Base-by-base conservation (phyloP, 2,113 vertebrate genomes). In the Camelus bactrianus region DNA sequence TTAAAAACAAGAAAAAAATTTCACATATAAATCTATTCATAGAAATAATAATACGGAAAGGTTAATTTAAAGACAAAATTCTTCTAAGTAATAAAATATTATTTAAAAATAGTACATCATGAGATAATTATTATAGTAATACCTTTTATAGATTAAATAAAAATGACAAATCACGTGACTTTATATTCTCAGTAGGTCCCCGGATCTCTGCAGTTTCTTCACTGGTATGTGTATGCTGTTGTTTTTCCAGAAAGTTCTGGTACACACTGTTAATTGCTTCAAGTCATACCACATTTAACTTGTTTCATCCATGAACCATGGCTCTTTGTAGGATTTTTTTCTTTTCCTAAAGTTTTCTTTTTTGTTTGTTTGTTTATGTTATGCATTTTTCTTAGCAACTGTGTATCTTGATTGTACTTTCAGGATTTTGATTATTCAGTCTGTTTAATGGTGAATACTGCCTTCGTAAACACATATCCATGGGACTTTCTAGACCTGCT, bases 301-400 rank as follows among this genome's bases (percentile, higher is more conserved):
- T 86, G 12, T 70, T 95, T 58, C 13, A n/a, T 58, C 48, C 89
- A 9, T 52, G 32, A 85, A 17, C 9, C n/a, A 35, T 69, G 6
- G 14, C 20, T 30, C 35, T 89, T n/a, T 69, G 73, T 56, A 35
- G 52, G 76, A 79, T 6, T 73, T n/a, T 67, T 86, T 64, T 52
- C 14, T 75, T 70, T 83, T 46, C 35, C 20, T 54, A 32, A 26
- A 89, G 6, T 77, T 94, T 86, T 17, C 24, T 69, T 84, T 84
- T 85, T 84, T 48, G 7, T 77, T 62, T 82, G 16, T 84, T 96
- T 82, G 16, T 84, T 96, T 56, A 67, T 46, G 19, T 52, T 56
- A 79, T 8, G 1, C 48, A 42, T 9, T 80, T 94, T 81, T 81
- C 24, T 81, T 76, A 84, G 24, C 64, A 56, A 42, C 20, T 26